Base-by-base conservation (phyloP, 2,797 vertebrate species). In the Artibeus jamaicensis region DNA sequence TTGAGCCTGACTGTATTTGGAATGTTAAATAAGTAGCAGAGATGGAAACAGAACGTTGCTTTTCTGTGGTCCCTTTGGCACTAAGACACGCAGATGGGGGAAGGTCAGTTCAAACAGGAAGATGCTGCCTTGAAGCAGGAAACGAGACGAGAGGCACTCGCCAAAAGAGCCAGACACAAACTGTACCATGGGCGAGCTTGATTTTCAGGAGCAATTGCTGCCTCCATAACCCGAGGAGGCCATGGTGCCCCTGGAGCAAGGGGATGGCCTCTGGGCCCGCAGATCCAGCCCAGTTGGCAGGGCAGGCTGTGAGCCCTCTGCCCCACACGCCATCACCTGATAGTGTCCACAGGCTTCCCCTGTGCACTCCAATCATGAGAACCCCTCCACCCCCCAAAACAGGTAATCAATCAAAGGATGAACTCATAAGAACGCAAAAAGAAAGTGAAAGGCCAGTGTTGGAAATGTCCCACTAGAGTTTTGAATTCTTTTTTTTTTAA, bases 121-220 rank as follows among this genome's bases (percentile, higher is more conserved):
- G 83, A 83, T 22, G 55, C 19, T 22, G 50, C 19, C 70, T 11
- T 6, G 44, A 89, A 57, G 39, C 83, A 42, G 19, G 34, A 94
- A 96, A 76, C 10, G 29, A 91, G 86, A 67, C 42, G 42, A 67
- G 85, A 78, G 26, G 50, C 6, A 37, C 68, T 29, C 83, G 77
- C 48, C 82, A 42, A 89, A 89, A 48, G 85, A 92, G 68, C 19
- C 70, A 86, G 89, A 82, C 78, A 42, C 57, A 76, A 39, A 87
- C 5, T n/a, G 85, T 5, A 55, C n/a, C 32, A 24, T 3, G 32
- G 44, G 48, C 57, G 34, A 46, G 5, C 53, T 86, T 78, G 42
- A 34, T 42, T 76, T 79, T 88, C 57, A 71, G 79, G 77, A 94
- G 79, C 15, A 67, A 6, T 50, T 55, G 18, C 71, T 83, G 59